Evolutionary conservation across 2,113 vertebrate genomes (phyloP).

Genomic region (Calypte anna): DNA sequence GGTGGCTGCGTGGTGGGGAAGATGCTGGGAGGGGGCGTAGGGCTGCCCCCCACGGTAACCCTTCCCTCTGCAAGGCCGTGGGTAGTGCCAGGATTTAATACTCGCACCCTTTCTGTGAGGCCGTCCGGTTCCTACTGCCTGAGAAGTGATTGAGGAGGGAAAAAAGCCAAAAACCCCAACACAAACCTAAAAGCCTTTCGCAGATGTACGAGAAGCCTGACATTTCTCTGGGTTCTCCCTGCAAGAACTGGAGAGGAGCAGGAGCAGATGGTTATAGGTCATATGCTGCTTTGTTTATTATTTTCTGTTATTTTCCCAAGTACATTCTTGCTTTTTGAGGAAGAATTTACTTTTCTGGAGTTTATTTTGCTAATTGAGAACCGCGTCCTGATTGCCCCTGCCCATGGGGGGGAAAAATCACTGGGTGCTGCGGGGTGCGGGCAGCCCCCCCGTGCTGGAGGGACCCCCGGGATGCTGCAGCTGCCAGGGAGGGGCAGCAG

Average conservation of each 20-base stretch:
- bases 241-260: background rate
- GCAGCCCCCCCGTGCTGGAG: background rate
- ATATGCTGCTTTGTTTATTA: background rate
- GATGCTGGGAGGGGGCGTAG: fast-evolving
- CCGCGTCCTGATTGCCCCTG: fast-evolving
- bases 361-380: background rate
- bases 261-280: constrained; percentile 47
- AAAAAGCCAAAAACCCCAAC: no score
- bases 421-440: fast-evolving
- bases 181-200: background rate
- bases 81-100: background rate
- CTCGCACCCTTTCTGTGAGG: background rate
- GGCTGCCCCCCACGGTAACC: background rate
- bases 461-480: background rate
- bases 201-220: background rate
- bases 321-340: background rate
- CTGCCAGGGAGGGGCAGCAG: no score
- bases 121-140: background rate
- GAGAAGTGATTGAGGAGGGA: background rate
- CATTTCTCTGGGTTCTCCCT: background rate
- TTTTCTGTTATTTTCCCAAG: no score
- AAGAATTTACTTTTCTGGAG: background rate
- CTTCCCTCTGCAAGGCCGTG: background rate
- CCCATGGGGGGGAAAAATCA: background rate
- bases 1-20: background rate